Percentiles rank a stretch among this genome's conserved stretches.
Evolutionary conservation across 53 echinoderm and acorn worm genomes (phyloP).

Genomic region (Paelopatides confundens): DNA sequence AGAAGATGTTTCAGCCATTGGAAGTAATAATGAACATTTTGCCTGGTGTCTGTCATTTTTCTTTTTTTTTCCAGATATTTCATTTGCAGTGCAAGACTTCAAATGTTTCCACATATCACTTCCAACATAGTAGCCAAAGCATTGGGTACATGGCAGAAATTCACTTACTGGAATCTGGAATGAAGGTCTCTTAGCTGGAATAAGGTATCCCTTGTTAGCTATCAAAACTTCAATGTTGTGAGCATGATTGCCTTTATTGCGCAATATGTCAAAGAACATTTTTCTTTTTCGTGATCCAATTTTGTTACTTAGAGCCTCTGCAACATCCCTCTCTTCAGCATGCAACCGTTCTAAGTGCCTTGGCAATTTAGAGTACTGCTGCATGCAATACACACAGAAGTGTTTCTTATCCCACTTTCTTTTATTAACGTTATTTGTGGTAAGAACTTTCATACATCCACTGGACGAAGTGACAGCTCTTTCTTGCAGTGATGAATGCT

Average conservation of each 20-base stretch:
- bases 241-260: conserved; percentile 68
- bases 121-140: conserved; percentile 1
- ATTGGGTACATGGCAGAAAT: conserved; percentile 11
- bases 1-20: neutral
- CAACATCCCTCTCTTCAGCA: conserved; percentile 52
- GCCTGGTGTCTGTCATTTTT: no score
- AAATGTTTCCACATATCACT: conserved; percentile 29
- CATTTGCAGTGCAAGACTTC: neutral
- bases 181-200: conserved; percentile 53
- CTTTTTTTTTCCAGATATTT: no score
- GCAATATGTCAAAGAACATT: conserved; percentile 37
- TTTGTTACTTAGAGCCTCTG: conserved; percentile 35
- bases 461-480: no score
- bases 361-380: conserved; percentile 46
- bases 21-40: neutral
- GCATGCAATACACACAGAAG: conserved; percentile 51
- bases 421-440: neutral
- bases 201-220: conserved; percentile 41
- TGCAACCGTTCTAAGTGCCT: conserved; percentile 58
- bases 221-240: conserved; percentile 63
- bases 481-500: no score
- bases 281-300: conserved; percentile 43
- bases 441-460: conserved; percentile 26
- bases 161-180: neutral
- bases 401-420: conserved; percentile 65